Evolutionary conservation across 2,797 vertebrate species (phyloP), one percentile per base, ranked within the genome.

Genomic region (Mareca penelope): DNA sequence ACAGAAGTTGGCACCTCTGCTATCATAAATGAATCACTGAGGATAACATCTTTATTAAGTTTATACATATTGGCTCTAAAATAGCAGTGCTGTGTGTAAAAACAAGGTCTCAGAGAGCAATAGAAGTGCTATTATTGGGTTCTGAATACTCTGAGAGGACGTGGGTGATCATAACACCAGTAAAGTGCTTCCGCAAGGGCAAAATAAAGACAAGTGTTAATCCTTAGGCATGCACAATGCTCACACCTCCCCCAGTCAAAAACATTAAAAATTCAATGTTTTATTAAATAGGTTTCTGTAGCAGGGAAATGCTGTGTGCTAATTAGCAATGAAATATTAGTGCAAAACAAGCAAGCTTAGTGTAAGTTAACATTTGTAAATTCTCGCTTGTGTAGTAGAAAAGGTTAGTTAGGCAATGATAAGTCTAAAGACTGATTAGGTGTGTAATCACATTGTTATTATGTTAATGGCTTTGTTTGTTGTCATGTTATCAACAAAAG

Each of bases 361-460:
- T 87, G 9, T 12, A 91, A 88, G 63, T 75, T 53, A 79, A 73
- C 0, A 3, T 80, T 71, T 10, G 4, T 26, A 79, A 48, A 91
- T 63, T 73, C 63, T 42, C 70, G 29, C 52, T 91, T 72, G 46
- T 42, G 48, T 83, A 11, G 68, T 44, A 86, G 46, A 72, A 88
- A 68, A 90, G 79, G 88, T 77, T 86, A 88, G 80, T 75, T 69
- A 75, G 44, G 78, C 5, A 16, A 65, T 95, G 96, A 94, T 94
- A 95, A 96, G 95, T 90, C 97, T 92, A 94, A 80, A 93, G 97
- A 92, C 97, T 98, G 98, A 98, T 98, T 97, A 98, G 95, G 96
- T 93, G 83, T 87, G 96, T 98, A 98, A 98, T 98, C 96, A 85
- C 56, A 86, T 95, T 93, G 97, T 98, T 98, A 98, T 98, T 97